Evolutionary conservation across 2,888 invertebrate species (phyloP).

Genomic region (Phengaris alcon): DNA sequence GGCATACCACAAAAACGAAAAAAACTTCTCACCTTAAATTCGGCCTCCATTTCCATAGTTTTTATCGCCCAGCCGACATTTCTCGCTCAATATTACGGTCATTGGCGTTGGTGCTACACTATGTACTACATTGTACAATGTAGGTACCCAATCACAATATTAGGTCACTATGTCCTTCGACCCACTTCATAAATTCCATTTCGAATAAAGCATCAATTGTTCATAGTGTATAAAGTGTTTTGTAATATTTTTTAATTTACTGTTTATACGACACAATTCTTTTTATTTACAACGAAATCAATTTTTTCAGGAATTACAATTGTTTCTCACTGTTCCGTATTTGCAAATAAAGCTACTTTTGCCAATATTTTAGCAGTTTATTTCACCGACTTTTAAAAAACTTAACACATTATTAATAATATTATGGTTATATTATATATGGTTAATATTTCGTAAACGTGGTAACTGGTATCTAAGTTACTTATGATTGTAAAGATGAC

Average conservation of each 20-base stretch:
- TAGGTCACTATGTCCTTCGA: constrained; percentile 22
- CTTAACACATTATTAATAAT: background rate
- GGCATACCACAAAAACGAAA: background rate
- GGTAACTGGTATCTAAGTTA: no score
- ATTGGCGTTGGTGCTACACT: constrained; percentile 34
- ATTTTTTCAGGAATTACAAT: no score
- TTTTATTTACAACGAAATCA: no score
- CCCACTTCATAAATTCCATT: constrained; percentile 18
- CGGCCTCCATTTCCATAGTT: constrained; percentile 40
- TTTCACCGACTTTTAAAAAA: background rate
- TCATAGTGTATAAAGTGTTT: background rate
- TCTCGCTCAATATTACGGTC: constrained; percentile 43
- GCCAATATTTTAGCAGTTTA: background rate
- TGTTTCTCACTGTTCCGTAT: background rate
- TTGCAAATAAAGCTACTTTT: background rate
- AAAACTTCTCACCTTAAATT: constrained; percentile 37
- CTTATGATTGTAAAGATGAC: no score
- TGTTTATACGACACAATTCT: no score
- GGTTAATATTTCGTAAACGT: no score
- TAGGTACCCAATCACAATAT: constrained; percentile 17
- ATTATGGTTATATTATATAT: no score
- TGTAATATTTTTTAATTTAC: background rate
- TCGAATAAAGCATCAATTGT: background rate
- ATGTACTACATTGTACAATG: constrained; percentile 18
- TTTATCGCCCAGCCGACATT: constrained; percentile 41